These are phyloP conservation scores for Lasioglossum leucozonium DNA, from an alignment of 2,888 invertebrate genomes.

Conservation along the genomic window DNA sequence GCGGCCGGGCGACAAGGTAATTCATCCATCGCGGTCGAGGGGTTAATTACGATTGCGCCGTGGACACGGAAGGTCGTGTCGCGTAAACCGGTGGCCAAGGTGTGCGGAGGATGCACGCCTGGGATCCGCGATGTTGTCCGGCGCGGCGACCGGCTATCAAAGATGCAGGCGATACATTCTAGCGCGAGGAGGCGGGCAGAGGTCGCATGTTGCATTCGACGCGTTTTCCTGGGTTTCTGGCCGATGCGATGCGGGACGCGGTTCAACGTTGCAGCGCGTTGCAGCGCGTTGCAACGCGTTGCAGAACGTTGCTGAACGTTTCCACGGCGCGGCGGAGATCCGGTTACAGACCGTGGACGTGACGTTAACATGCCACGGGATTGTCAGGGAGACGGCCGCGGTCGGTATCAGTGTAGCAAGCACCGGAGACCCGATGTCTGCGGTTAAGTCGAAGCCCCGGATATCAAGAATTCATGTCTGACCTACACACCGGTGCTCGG, in stretches of 20 bases:
- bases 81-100: neutral
- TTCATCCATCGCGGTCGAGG: conserved; percentile 5
- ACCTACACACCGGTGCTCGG: conserved; percentile 68
- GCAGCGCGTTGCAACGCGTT: conserved; percentile 21
- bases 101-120: neutral
- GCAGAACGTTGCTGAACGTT: conserved; percentile 31
- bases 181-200: neutral
- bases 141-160: conserved; percentile 46
- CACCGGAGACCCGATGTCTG: conserved; percentile 75
- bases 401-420: conserved; percentile 63
- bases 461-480: conserved; percentile 80
- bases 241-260: conserved; percentile 2
- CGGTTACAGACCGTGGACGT: conserved; percentile 60
- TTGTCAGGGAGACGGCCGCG: conserved; percentile 63
- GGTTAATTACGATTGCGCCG: conserved; percentile 15
- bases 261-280: neutral
- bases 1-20: neutral
- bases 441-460: conserved; percentile 75
- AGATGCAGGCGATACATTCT: conserved; percentile 57
- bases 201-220: conserved; percentile 22
- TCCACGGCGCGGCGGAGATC: conserved; percentile 17
- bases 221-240: conserved; percentile 22
- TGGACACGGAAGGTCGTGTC: conserved; percentile 1
- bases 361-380: conserved; percentile 72
- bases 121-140: conserved; percentile 14